Evolutionary conservation across 2,797 vertebrate genomes (phyloP), one percentile per base, ranked within the genome.

Genomic region (Eupleurogrammus muticus): DNA sequence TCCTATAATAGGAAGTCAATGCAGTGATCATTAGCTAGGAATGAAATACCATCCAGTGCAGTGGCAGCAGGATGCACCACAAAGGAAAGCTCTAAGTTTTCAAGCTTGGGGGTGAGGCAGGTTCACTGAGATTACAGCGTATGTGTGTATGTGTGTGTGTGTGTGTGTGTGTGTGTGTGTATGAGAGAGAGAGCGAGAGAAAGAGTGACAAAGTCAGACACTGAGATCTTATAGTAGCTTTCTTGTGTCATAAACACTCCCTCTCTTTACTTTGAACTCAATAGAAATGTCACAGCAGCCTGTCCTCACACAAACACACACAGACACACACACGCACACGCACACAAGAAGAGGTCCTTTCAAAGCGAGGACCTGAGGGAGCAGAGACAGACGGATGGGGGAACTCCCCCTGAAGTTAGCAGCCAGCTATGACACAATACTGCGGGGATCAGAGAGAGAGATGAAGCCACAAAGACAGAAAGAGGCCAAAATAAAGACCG

Each of bases 51-150:
- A 76, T 5, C 73, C 67, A 87, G 61, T 13, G 71, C 19, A 70
- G 77, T 55, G 62, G 70, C 81, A 59, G 59, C 50, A 34, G 46
- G 9, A 75, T 5, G 32, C 17, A 47, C 35, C 46, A 84, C 84
- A 89, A 89, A 90, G 81, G 87, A 61, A 63, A 58, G 81, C 75
- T 91, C 88, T 88, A 89, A 56, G 76, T 89, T 92, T 92, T 89
- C 90, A 86, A 66, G 78, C 83, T 81, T 11, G 34, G n/a, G 83
- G 79, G 77, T 46, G 54, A 78, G 70, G 59, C 36, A 64, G 71
- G 66, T 66, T 84, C 73, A 62, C 5, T 11, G 47, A 8, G 48
- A 23, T 28, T 28, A 28, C 28, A 28, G 16, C 19, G 46, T 48
- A 21, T 40, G 67, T 49, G 40, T 23, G 24, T 34, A 35, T 52